Conservation (phyloP, 2,113 vertebrate species). For the Engraulis encrasicolus region DNA sequence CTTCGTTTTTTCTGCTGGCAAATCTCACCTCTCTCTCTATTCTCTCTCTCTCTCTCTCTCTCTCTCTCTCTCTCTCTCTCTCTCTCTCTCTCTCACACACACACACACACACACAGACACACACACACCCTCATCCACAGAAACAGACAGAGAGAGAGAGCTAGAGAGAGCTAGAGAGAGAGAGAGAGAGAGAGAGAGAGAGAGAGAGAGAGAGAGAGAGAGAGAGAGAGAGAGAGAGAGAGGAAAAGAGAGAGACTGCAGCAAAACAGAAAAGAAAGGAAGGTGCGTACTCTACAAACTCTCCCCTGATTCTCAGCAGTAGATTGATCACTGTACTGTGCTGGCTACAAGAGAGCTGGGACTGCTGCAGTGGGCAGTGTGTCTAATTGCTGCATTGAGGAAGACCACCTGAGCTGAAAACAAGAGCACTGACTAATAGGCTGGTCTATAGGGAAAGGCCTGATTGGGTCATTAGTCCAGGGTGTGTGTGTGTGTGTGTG, state of each 20-base stretch:
- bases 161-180: too few relatives aligned
- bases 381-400: slow-evolving; percentile 7
- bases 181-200: too few relatives aligned
- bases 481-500: too few relatives aligned
- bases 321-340: background rate
- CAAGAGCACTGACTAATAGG: background rate
- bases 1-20: background rate
- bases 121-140: too few relatives aligned
- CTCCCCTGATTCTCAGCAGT: slow-evolving; percentile 1
- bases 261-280: background rate
- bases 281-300: background rate
- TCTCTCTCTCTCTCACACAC: too few relatives aligned
- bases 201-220: too few relatives aligned
- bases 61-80: too few relatives aligned
- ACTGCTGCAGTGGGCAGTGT: background rate
- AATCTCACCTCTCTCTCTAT: too few relatives aligned
- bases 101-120: too few relatives aligned
- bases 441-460: background rate
- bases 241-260: background rate
- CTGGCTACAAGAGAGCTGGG: background rate
- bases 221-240: too few relatives aligned
- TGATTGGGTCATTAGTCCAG: background rate
- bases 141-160: background rate
- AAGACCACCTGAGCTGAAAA: background rate
- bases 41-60: too few relatives aligned